Base-by-base conservation (phyloP, 2,797 vertebrate species). In the Smutsia gigantea region DNA sequence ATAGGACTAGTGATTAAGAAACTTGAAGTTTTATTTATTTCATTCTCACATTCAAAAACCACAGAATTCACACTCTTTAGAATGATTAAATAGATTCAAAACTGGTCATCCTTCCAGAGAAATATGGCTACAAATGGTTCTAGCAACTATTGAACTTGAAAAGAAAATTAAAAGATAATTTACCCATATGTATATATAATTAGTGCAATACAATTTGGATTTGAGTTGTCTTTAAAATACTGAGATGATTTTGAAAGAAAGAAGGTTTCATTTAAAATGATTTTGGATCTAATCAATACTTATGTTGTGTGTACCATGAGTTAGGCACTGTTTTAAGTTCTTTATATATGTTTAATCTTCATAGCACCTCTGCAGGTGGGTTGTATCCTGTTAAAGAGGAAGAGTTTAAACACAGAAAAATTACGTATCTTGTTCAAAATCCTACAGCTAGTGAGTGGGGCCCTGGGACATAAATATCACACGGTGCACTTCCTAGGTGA, bases 1-100 rank as follows among this genome's bases (percentile, higher is more conserved):
- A 57, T 37, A 5, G 14, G 81, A 79, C 15, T 51, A 59, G 15
- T 75, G 25, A 87, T 51, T 84, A 59, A 53, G 34, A 69, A 4
- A 86, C 8, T 27, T 78, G 46, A 92, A 87, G 27, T 68, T 93
- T 39, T 49, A 78, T 25, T 86, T 92, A 61, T 71, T 90, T 90
- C 11, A 69, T 4, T n/a, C 5, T 27, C 31, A 59, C 13, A 59
- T 8, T 81, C 15, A 21, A 21, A 87, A 77, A 14, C 18, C 53
- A 85, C 78, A 88, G 39, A 88, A 85, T 74, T 12, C 25, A 55
- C 9, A n/a, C 19, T 75, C 64, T 81, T 72, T 4, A n/a, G 6
- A 63, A 61, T 51, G 7, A 51, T 34, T 71, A 53, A 69, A 77
- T 19, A 59, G 14, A 46, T 72, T 77, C 19, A 21, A 25, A 79